Evolutionary conservation across 2,888 invertebrate genomes (phyloP).

Genomic region (Heteromurus nitidus): DNA sequence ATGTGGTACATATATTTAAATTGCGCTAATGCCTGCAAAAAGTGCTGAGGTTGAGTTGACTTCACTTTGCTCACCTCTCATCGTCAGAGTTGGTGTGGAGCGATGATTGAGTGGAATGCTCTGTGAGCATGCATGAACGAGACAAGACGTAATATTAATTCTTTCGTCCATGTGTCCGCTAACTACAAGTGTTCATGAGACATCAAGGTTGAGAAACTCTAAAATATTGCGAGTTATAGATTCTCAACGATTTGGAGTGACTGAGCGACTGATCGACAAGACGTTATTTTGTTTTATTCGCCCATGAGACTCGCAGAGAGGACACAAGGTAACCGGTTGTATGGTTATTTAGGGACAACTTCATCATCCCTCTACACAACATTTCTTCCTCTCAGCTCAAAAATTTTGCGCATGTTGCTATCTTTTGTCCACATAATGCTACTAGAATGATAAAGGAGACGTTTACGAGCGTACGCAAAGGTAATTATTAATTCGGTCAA

Average conservation of each 20-base stretch:
- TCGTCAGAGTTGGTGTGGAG: too few relatives aligned
- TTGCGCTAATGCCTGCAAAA: constrained; percentile 16
- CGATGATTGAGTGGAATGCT: constrained; percentile 39
- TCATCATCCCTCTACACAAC: neutral
- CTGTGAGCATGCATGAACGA: constrained; percentile 4
- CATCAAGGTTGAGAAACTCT: constrained; percentile 42
- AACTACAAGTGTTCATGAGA: constrained; percentile 53
- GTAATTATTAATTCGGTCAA: constrained; percentile 31
- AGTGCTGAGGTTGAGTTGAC: constrained; percentile 9
- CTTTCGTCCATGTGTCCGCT: constrained; percentile 57
- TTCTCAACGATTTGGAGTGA: constrained; percentile 3
- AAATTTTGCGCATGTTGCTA: neutral
- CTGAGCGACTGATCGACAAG: constrained; percentile 4
- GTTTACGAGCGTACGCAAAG: neutral
- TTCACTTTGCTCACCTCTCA: too few relatives aligned
- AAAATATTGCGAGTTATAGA: constrained; percentile 21
- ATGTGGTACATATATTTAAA: constrained; percentile 37
- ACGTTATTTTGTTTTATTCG: constrained; percentile 2
- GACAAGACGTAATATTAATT: constrained; percentile 39
- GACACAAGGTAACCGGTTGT: constrained; percentile 9
- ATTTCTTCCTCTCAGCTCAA: neutral
- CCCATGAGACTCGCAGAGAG: constrained; percentile 27
- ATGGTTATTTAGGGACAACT: constrained; percentile 10
- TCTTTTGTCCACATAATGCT: neutral
- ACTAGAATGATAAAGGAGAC: neutral